phyloP scores from a whole-genome alignment of 2,888 invertebrate species.

The Microdon myrmicae region DNA sequence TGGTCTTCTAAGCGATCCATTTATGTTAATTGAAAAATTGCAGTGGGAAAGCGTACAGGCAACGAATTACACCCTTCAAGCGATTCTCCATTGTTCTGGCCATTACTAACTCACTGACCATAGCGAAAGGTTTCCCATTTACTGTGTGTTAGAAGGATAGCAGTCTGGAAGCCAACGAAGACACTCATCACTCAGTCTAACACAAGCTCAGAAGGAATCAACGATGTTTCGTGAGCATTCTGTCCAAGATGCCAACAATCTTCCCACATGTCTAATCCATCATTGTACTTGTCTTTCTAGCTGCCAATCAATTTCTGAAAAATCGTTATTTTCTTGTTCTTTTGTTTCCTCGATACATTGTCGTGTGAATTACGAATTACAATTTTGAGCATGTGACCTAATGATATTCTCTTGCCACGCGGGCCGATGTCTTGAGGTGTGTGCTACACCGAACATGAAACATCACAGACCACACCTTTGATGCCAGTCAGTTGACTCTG shows the following conservation, averaged over 20 bases:
- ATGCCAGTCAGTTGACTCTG: too few relatives aligned
- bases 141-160: too few relatives aligned
- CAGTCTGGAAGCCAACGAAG: background rate
- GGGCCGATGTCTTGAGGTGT: too few relatives aligned
- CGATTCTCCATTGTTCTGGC: constrained; percentile 25
- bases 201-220: background rate
- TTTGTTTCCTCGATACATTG: too few relatives aligned
- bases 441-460: too few relatives aligned
- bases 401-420: too few relatives aligned
- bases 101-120: too few relatives aligned
- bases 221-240: background rate
- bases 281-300: constrained; percentile 44
- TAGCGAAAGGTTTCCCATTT: too few relatives aligned
- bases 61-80: constrained; percentile 40
- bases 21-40: constrained; percentile 46
- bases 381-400: too few relatives aligned
- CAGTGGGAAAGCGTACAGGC: constrained; percentile 29
- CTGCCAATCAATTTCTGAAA: constrained; percentile 41
- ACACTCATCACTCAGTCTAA: background rate
- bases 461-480: too few relatives aligned
- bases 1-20: constrained; percentile 38
- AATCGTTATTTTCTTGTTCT: constrained; percentile 3
- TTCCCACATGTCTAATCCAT: constrained; percentile 47
- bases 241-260: too few relatives aligned
- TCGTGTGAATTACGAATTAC: too few relatives aligned